Conservation (phyloP, 2,113 vertebrate genomes). For the Saccopteryx leptura region DNA sequence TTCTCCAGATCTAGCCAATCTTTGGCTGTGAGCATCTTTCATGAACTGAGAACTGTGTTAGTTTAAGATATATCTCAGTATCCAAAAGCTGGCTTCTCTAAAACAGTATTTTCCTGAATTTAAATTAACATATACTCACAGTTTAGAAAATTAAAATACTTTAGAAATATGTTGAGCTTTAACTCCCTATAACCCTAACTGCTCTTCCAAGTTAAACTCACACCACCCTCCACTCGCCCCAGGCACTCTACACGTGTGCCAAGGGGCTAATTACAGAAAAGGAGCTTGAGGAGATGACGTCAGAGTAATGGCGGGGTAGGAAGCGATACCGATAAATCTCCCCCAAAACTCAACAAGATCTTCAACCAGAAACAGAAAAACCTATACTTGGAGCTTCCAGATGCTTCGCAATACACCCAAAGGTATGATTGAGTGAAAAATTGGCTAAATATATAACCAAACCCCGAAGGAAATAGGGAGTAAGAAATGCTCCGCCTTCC, state of each 20-base stretch:
- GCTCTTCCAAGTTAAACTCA: background rate
- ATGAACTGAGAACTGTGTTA: constrained; percentile 42
- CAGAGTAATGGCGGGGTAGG: too few species aligned
- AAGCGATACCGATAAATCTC: too few species aligned
- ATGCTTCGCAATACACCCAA: too few species aligned
- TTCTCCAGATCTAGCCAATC: constrained; percentile 25
- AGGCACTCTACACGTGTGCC: accelerated
- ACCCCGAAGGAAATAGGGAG: too few species aligned
- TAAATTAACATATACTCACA: background rate
- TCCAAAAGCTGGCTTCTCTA: background rate
- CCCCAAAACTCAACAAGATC: too few species aligned
- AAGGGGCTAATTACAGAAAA: accelerated
- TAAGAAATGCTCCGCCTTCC: too few species aligned
- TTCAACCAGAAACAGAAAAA: too few species aligned
- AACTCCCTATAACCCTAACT: background rate
- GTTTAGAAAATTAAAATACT: background rate
- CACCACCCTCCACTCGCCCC: accelerated
- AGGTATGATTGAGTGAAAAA: too few species aligned
- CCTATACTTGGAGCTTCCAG: too few species aligned
- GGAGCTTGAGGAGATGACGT: too few species aligned
- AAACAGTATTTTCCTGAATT: background rate
- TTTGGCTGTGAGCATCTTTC: background rate
- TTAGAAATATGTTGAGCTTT: background rate
- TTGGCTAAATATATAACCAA: too few species aligned
- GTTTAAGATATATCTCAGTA: constrained; percentile 39